Conservation (phyloP, 1,140 invertebrate genomes). For the Cydia pomonella region DNA sequence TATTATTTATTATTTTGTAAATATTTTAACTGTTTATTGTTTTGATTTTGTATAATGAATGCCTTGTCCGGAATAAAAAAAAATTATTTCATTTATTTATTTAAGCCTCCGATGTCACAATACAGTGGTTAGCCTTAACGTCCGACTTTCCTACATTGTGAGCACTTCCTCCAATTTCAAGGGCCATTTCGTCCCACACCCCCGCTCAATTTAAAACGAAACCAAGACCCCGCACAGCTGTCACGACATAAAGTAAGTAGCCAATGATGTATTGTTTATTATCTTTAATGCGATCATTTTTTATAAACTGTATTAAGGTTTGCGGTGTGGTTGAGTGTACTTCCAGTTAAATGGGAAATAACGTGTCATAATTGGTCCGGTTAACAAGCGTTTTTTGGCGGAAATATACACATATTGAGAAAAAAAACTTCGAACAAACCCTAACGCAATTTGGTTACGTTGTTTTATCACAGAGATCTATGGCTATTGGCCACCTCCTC, state of each 20-base stretch:
- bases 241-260: conserved; percentile 24
- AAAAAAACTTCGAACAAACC: no score
- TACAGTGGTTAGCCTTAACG: not conserved
- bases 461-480: no score
- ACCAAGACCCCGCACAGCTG: conserved; percentile 17
- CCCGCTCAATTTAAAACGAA: not conserved
- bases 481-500: no score
- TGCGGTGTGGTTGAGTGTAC: not conserved
- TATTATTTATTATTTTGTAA: no score
- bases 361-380: not conserved
- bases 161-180: conserved; percentile 29
- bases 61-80: no score
- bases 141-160: not conserved
- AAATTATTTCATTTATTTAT: no score
- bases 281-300: conserved; percentile 23
- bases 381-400: not conserved
- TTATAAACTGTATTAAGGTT: not conserved
- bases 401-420: not conserved
- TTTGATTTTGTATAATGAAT: no score
- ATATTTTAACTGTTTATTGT: no score
- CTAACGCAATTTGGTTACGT: no score
- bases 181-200: conserved; percentile 31
- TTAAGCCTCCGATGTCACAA: not conserved
- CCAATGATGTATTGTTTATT: conserved; percentile 31
- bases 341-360: conserved; percentile 2